These are phyloP conservation scores for Florisuga fusca DNA, from an alignment of 2,797 vertebrate genomes.

Conservation along the genomic window DNA sequence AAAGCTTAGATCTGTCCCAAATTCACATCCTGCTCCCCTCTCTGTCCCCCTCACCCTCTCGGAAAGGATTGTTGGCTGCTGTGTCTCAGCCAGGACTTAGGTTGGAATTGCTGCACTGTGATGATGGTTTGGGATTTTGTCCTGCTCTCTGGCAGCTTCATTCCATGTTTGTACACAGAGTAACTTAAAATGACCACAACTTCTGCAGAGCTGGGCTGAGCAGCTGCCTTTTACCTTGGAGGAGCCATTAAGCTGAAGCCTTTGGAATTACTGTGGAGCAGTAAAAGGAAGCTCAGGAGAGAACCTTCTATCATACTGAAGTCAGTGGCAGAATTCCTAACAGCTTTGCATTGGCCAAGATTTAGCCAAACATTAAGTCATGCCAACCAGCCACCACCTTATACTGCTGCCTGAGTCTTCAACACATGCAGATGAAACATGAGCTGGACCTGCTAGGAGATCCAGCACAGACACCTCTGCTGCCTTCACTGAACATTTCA, in stretches of 20 bases:
- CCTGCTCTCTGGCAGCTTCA: accelerated
- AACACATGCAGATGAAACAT: accelerated
- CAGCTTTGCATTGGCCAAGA: not conserved
- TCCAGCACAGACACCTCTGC: not conserved
- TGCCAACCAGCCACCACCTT: not conserved
- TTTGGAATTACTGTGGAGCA: no score
- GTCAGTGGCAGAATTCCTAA: not conserved
- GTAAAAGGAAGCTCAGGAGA: not conserved
- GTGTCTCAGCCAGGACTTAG: not conserved
- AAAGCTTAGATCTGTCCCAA: not conserved
- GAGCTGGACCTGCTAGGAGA: not conserved
- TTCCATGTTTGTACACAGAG: accelerated
- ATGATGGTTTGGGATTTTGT: not conserved
- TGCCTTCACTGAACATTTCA: accelerated
- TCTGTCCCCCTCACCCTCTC: no score
- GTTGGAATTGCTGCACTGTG: not conserved
- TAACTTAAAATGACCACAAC: no score
- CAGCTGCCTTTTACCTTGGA: not conserved
- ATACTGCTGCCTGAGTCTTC: accelerated
- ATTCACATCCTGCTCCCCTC: no score
- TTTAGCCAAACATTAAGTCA: not conserved
- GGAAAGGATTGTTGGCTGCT: not conserved
- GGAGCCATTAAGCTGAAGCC: not conserved
- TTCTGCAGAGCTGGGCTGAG: not conserved
- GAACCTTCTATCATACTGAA: not conserved